Conservation (phyloP, 2,888 invertebrate genomes). For the Noctua janthina region DNA sequence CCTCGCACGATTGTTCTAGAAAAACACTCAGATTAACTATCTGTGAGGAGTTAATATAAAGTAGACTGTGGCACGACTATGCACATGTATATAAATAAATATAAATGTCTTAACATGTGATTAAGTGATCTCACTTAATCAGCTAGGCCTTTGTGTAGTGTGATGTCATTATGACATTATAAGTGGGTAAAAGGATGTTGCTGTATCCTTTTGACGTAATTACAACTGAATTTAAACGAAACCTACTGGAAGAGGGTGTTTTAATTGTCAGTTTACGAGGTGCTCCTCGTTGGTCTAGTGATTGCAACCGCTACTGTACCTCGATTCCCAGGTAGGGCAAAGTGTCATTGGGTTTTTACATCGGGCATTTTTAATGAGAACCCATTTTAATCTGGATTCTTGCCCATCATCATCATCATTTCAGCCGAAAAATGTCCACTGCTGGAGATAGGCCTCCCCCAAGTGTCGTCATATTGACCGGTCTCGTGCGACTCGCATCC, state of each 20-base stretch:
- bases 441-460: too few relatives aligned
- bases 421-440: too few relatives aligned
- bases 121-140: constrained; percentile 6
- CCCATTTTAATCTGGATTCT: background rate
- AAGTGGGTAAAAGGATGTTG: background rate
- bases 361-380: background rate
- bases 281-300: background rate
- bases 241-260: background rate
- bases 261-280: background rate
- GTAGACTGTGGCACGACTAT: constrained; percentile 19
- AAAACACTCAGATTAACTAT: background rate
- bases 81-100: constrained; percentile 45
- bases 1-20: background rate
- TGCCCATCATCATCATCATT: background rate
- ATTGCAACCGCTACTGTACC: background rate
- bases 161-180: constrained; percentile 29
- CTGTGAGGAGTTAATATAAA: background rate
- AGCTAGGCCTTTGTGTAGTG: background rate
- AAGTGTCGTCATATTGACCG: too few relatives aligned
- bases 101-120: constrained; percentile 17
- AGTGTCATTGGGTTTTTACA: background rate
- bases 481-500: too few relatives aligned
- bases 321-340: background rate
- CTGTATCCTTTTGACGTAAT: background rate
- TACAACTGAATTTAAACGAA: background rate